Base-by-base conservation (phyloP, 53 echinoderm and acorn worm genomes). In the Hippasteria phrygiana region DNA sequence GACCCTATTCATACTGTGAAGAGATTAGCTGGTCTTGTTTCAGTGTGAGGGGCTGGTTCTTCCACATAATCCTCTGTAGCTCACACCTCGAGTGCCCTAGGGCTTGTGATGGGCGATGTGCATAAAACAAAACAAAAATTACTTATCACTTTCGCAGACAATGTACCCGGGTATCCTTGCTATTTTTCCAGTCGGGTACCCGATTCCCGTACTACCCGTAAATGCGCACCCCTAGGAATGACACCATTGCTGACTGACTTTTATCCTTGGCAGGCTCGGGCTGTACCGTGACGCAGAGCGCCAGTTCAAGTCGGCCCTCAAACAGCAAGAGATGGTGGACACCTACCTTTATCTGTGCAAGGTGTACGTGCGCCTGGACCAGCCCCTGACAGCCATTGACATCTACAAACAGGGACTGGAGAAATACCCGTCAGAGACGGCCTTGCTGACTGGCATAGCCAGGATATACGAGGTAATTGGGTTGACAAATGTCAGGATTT, bases 271-370 rank as follows among this genome's bases (percentile, higher is more conserved):
- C 80, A 97, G 97, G 74, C 89, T 97, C 28, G 97, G 97, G 34
- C 62, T 97, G 37, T 97, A 95, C 78, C 93, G 97, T 16, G 97
- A 97, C 80, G 92, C 97, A 7, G 97, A 97, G 89, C 90, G 89
- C 54, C 97, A 97, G 80, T 97, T 97, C 83, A 97, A 97, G 28
- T 97, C 97, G 5, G 93, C 97, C 12, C 73, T 97, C 34, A 92
- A 88, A 74, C 97, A 97, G 56, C 97, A 97, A 48, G 95, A 95
- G 4, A 91, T 89, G 88, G 92, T 97, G 3, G 97, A 97, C 56
- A 90, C 90, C 33, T 97, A 95, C 87, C 92, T 97, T 31, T 97
- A 97, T 81, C 94, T 97, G 28, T 95, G 93, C 48, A 97, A 97
- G 83, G 97, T 97, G 5, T 97, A 97, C 64, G 95, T 93, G 3